phyloP scores from a whole-genome alignment of 2,888 invertebrate genomes.

The Marasmarcha lunaedactyla region DNA sequence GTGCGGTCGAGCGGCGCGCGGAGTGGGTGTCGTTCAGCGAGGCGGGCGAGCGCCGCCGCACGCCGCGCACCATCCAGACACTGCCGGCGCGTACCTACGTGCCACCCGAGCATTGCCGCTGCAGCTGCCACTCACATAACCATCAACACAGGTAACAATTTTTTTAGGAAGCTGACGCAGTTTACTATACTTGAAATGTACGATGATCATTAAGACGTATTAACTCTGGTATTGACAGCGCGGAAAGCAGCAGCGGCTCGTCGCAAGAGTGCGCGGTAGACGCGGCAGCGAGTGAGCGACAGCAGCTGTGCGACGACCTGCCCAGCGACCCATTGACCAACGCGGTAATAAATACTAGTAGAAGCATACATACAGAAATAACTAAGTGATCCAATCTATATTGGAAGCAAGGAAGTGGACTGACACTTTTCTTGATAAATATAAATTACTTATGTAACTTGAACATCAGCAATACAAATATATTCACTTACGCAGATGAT shows the following conservation, averaged over 20 bases:
- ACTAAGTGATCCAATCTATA: too few relatives aligned
- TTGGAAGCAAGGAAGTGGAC: too few relatives aligned
- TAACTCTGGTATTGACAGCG: too few relatives aligned
- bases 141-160: constrained; percentile 26
- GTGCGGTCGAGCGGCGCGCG: constrained; percentile 30
- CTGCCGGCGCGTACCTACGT: constrained; percentile 82
- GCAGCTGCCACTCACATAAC: constrained; percentile 81
- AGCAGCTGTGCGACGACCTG: constrained; percentile 36
- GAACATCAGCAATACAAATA: too few relatives aligned
- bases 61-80: constrained; percentile 86
- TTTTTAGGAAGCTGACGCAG: constrained; percentile 26
- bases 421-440: too few relatives aligned
- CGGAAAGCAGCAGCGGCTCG: constrained; percentile 27
- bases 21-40: constrained; percentile 92
- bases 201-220: not conserved
- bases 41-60: constrained; percentile 84
- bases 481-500: too few relatives aligned
- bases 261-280: constrained; percentile 74
- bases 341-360: too few relatives aligned
- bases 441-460: too few relatives aligned
- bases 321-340: constrained; percentile 12
- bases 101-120: constrained; percentile 88
- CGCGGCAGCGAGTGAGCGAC: constrained; percentile 34
- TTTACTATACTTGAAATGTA: not conserved
- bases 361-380: too few relatives aligned